Evolutionary conservation across 2,888 invertebrate species (phyloP).

Genomic region (Eudasyphora cyanicolor): DNA sequence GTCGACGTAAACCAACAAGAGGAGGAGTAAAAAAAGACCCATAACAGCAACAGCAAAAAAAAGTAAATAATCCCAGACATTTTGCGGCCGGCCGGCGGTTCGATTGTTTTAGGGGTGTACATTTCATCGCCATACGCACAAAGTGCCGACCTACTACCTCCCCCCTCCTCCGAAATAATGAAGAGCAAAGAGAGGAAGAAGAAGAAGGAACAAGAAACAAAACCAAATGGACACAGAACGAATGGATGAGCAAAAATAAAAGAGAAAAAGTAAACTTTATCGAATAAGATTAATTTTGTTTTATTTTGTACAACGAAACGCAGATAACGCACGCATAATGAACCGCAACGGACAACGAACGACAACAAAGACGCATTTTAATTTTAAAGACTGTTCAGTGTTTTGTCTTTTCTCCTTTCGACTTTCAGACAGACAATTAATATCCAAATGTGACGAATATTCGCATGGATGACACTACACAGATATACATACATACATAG

Average conservation of each 20-base stretch:
- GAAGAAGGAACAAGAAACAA: neutral
- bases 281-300: neutral
- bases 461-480: neutral
- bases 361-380: neutral
- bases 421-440: neutral
- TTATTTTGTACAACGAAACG: neutral
- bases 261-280: conserved; percentile 6
- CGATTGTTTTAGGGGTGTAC: conserved; percentile 21
- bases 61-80: conserved; percentile 24
- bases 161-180: too few species aligned
- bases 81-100: conserved; percentile 47
- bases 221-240: neutral
- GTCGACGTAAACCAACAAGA: conserved; percentile 51
- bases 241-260: neutral
- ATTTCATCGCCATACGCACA: conserved; percentile 30
- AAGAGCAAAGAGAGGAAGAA: neutral
- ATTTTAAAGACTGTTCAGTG: neutral
- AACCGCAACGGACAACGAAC: neutral
- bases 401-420: neutral
- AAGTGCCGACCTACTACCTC: conserved; percentile 27
- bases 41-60: conserved; percentile 18
- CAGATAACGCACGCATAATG: conserved; percentile 9
- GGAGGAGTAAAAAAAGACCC: neutral
- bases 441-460: neutral
- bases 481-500: too few species aligned